These are phyloP conservation scores for Archivesica marissinica DNA, from an alignment of 1,140 invertebrate genomes.

Conservation along the genomic window DNA sequence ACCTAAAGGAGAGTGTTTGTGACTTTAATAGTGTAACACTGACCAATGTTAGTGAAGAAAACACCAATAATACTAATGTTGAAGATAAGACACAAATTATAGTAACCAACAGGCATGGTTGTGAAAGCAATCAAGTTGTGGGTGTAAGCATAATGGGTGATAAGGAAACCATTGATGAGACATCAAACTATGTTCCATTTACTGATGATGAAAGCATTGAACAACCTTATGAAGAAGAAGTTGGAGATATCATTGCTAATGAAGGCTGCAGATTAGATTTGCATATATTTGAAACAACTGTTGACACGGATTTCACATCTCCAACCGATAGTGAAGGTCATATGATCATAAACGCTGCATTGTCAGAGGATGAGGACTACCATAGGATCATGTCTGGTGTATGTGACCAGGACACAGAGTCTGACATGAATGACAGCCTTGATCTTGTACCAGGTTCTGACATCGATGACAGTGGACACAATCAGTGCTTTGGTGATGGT, in stretches of 20 bases:
- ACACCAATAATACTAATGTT: background rate
- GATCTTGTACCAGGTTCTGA: constrained; percentile 54
- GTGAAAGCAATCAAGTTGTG: background rate
- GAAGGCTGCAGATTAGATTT: constrained; percentile 7
- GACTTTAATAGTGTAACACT: background rate
- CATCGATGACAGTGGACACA: constrained; percentile 20
- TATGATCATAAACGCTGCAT: constrained; percentile 34
- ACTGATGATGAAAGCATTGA: background rate
- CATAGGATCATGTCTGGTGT: constrained; percentile 38
- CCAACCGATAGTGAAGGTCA: constrained; percentile 37
- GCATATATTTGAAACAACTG: background rate
- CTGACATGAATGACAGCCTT: constrained; percentile 42
- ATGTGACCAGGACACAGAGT: constrained; percentile 18
- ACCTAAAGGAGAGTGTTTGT: background rate
- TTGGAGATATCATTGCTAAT: background rate
- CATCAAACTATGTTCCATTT: background rate
- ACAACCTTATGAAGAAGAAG: background rate
- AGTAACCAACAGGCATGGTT: background rate
- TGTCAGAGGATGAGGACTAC: constrained; percentile 46
- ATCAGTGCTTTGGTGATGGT: background rate
- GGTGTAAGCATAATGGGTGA: background rate
- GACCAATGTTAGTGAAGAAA: background rate
- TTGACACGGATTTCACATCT: background rate
- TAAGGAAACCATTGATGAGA: background rate
- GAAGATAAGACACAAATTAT: background rate